phyloP scores from a whole-genome alignment of 1,140 invertebrate species.

The Apocrypta bakeri region DNA sequence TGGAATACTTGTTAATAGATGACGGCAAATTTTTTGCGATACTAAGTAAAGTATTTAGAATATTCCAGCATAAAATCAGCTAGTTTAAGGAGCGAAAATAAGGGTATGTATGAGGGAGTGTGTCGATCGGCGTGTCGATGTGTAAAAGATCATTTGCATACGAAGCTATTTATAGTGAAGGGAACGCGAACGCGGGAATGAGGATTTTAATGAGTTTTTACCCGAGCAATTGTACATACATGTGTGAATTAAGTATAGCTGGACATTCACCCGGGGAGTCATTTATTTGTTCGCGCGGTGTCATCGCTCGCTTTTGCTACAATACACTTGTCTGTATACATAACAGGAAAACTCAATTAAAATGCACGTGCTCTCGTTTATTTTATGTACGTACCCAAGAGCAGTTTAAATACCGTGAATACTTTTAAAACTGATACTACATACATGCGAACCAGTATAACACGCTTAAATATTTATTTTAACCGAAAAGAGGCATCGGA shows the following conservation, averaged over 20 bases:
- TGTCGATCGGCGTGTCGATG: neutral
- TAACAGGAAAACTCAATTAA: too few species aligned
- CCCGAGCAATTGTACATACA: constrained; percentile 17
- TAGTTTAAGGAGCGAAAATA: neutral
- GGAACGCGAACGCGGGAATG: constrained; percentile 6
- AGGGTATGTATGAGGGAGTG: neutral
- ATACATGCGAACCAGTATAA: neutral
- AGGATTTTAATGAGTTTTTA: constrained; percentile 44
- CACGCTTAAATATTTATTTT: neutral
- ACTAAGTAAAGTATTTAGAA: too few species aligned
- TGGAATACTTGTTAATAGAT: too few species aligned
- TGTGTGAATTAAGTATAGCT: constrained; percentile 16
- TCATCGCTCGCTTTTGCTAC: neutral
- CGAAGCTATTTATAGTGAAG: neutral
- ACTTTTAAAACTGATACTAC: too few species aligned
- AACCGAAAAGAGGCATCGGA: neutral
- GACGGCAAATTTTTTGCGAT: too few species aligned
- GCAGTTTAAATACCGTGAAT: too few species aligned
- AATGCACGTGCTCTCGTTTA: too few species aligned
- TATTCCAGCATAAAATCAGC: neutral
- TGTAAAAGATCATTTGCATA: neutral
- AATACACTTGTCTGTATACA: too few species aligned
- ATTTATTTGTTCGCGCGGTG: neutral
- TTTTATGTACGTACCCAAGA: too few species aligned
- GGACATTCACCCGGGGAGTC: neutral